Evolutionary conservation across 2,888 invertebrate species (phyloP).

Genomic region (Serripes groenlandicus): DNA sequence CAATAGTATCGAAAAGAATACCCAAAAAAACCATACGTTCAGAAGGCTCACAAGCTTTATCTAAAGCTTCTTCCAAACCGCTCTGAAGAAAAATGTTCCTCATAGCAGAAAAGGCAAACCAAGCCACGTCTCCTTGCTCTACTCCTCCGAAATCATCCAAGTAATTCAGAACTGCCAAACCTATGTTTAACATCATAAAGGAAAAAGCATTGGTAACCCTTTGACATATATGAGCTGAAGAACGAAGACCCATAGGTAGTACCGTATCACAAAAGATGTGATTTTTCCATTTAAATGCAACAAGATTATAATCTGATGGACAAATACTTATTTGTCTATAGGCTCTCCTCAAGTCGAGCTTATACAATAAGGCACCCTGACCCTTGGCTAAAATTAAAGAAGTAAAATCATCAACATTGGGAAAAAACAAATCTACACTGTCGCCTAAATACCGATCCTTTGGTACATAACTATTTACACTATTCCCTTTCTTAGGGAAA

Average conservation of each 20-base stretch:
- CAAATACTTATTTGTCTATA: slow-evolving; percentile 4
- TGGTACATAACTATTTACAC: not conserved
- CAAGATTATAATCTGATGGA: not conserved
- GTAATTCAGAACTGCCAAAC: slow-evolving; percentile 27
- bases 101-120: slow-evolving; percentile 19
- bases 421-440: not conserved
- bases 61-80: slow-evolving; percentile 32
- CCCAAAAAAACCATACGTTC: slow-evolving; percentile 28
- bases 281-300: not conserved
- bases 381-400: not conserved
- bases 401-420: not conserved
- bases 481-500: not conserved
- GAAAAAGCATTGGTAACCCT: slow-evolving; percentile 25
- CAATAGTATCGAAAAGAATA: slow-evolving; percentile 21
- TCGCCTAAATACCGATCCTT: not conserved
- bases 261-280: not conserved
- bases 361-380: not conserved
- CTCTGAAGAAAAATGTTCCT: slow-evolving; percentile 12
- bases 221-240: slow-evolving; percentile 37
- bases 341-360: not conserved
- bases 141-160: slow-evolving; percentile 15
- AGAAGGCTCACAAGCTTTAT: not conserved
- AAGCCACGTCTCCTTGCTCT: slow-evolving; percentile 12
- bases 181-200: slow-evolving; percentile 25
- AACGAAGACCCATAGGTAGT: slow-evolving; percentile 28